Conservation (phyloP, 2,888 invertebrate genomes). For the Falcaria lacertinaria region DNA sequence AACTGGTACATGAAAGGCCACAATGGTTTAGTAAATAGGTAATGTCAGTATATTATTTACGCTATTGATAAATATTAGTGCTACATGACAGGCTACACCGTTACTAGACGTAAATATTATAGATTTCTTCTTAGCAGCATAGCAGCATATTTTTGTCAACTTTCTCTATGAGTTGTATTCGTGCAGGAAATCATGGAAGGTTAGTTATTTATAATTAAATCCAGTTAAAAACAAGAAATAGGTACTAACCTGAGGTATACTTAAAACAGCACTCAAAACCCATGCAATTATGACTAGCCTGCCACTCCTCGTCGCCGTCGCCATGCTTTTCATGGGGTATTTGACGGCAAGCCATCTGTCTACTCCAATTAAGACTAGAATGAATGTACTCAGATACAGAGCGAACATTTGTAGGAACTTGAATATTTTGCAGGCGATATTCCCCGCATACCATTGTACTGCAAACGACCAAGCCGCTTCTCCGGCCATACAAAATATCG, state of each 20-base stretch:
- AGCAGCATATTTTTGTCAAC: too few species aligned
- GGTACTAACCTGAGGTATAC: slow-evolving; percentile 89
- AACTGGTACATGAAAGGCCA: too few species aligned
- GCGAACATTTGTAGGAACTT: slow-evolving; percentile 91
- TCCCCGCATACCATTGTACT: slow-evolving; percentile 90
- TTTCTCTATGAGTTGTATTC: too few species aligned
- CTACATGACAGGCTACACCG: too few species aligned
- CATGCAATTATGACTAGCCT: slow-evolving; percentile 85
- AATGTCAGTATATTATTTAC: too few species aligned
- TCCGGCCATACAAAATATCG: slow-evolving; percentile 88
- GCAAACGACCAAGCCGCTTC: slow-evolving; percentile 90
- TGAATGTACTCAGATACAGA: slow-evolving; percentile 89
- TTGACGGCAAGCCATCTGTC: slow-evolving; percentile 90
- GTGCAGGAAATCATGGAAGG: too few species aligned
- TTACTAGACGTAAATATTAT: too few species aligned
- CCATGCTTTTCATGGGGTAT: slow-evolving; percentile 87
- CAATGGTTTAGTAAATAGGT: too few species aligned
- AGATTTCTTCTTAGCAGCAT: too few species aligned
- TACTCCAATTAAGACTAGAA: slow-evolving; percentile 89
- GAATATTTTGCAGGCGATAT: slow-evolving; percentile 87
- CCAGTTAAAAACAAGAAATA: too few species aligned
- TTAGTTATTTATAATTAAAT: too few species aligned
- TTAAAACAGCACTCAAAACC: slow-evolving; percentile 85
- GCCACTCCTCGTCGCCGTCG: slow-evolving; percentile 83
- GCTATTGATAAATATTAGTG: too few species aligned